These are phyloP conservation scores for Campylomormyrus tamandua DNA, from an alignment of 2,113 vertebrate genomes.

Conservation along the genomic window DNA sequence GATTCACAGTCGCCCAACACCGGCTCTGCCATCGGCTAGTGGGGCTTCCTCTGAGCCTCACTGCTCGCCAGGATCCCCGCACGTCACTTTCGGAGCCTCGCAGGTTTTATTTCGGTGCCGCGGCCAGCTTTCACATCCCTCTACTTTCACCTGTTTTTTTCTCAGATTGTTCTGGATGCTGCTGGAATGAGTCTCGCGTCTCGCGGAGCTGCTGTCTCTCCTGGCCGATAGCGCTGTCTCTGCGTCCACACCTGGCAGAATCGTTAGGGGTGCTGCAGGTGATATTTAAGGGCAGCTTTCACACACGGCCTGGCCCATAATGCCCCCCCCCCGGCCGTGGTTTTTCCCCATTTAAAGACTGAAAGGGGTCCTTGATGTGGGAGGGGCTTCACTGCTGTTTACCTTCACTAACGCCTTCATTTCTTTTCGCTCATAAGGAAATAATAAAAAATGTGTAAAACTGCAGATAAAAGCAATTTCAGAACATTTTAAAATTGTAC, in stretches of 20 bases:
- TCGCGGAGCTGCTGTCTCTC: neutral
- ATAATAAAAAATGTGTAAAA: neutral
- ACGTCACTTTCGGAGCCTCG: neutral
- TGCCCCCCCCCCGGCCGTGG: no score
- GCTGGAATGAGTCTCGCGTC: neutral
- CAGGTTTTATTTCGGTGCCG: neutral
- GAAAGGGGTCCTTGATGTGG: neutral
- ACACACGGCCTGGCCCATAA: neutral
- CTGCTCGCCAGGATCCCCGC: neutral
- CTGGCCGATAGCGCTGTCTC: neutral
- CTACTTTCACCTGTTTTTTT: neutral
- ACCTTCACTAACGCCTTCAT: neutral
- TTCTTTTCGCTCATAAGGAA: neutral
- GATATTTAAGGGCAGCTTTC: neutral
- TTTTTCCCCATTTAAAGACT: neutral
- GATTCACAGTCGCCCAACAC: neutral
- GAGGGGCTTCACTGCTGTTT: neutral
- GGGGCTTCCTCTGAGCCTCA: neutral
- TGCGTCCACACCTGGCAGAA: neutral
- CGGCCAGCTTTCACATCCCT: neutral
- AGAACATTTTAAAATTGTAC: slow-evolving; percentile 5
- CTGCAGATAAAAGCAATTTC: slow-evolving; percentile 8
- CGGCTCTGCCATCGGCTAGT: neutral
- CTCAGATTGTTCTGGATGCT: neutral
- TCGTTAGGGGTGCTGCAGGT: neutral